Conservation (phyloP, 2,888 invertebrate genomes). For the Synanthedon andrenaeformis region DNA sequence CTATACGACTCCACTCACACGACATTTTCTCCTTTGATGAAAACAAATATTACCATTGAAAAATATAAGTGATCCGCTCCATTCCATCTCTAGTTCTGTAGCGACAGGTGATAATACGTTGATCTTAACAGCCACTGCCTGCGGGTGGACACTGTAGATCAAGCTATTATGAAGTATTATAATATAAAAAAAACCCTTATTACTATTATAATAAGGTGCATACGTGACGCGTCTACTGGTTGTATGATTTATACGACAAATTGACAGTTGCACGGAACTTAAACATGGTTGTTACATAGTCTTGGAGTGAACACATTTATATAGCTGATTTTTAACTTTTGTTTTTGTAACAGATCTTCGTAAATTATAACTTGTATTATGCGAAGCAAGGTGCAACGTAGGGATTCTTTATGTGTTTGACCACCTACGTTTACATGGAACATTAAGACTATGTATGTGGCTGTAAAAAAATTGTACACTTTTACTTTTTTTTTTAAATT, state of each 20-base stretch:
- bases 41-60: not conserved
- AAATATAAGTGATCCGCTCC: not conserved
- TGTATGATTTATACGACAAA: conserved; percentile 5
- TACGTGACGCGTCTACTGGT: not conserved
- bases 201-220: not conserved
- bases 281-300: conserved; percentile 1
- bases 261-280: not conserved
- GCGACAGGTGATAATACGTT: conserved; percentile 56
- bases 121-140: conserved; percentile 38
- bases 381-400: no score
- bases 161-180: not conserved
- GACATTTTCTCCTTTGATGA: no score
- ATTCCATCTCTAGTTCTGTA: not conserved
- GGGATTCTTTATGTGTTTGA: no score
- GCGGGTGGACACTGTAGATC: conserved; percentile 13
- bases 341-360: no score
- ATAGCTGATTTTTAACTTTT: not conserved
- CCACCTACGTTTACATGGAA: no score
- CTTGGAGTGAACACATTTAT: conserved; percentile 1
- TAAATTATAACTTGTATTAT: no score
- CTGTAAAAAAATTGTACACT: no score
- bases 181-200: not conserved
- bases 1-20: no score
- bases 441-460: no score
- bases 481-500: no score